Base-by-base conservation (phyloP, 23 tunicate genomes). In the Diplosoma virens region DNA sequence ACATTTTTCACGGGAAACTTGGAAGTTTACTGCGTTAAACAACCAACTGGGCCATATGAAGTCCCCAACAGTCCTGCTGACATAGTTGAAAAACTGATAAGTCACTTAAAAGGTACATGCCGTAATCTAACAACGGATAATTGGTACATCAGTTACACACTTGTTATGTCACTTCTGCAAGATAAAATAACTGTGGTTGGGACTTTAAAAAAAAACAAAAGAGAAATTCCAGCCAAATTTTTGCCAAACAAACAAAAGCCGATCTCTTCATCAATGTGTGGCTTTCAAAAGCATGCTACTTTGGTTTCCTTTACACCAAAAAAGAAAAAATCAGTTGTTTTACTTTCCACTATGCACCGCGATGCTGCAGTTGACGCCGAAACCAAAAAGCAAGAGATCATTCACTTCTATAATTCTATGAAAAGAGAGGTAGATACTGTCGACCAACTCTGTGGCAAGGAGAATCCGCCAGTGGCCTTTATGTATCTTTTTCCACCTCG, bases 351-450 rank as follows among this genome's bases (percentile, higher is more conserved):
- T 27, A 61, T 61, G 69, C 69, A 61, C 35, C 34, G 35, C 7
- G 35, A 61, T 61, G 35, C 35, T 61, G 6, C 34, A 61, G 35
- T 61, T 27, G 35, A 61, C 6, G 69, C 69, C 35, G 69, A 61
- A 61, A 29, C 69, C 69, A 29, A 61, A 61, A 61, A 26, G 69
- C 69, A 34, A 61, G 69, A 29, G 35, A 61, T 61, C 18, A 61
- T 61, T 14, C 69, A 61, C 14, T 61, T 61, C 35, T 61, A 29
- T 61, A 61, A 61, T 61, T 61, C 69, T 61, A 61, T 35, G 35
- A 61, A 61, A 61, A 35, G 69, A 61, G 69, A 35, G 69, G 69
- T 61, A 14, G 69, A 61, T 61, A 61, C 69, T 9, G 69, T 61
- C 30, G 69, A 61, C 35, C 69, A 61, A 61, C 35, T 61, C 34